Evolutionary conservation across 2,888 invertebrate species (phyloP), one percentile per base, ranked within the genome.

Genomic region (Ommatoiulus sabulosus): DNA sequence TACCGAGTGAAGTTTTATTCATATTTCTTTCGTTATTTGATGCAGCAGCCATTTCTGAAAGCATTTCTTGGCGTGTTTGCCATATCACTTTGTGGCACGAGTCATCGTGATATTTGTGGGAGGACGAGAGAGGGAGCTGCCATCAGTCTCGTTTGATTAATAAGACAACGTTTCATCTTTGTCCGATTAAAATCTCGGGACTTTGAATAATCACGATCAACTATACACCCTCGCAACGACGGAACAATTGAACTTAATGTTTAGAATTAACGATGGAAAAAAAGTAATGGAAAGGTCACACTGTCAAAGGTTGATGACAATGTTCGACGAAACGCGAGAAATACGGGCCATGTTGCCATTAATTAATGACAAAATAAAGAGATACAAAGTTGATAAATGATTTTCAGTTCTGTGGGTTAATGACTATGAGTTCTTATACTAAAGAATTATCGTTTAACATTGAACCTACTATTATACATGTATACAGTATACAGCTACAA

Each of bases 101-200:
- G 44, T 85, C 15, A 44, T 44, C 7, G 44, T 85, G 46, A 44
- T 7, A 44, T 44, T 84, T 12, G 84, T 44, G 35, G 84, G 44
- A 35, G 44, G 84, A 84, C 46, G 44, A 44, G 10, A 24, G 85
- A 20, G 85, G 44, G 85, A 24, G 84, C 15, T 10, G 10, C 8
- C 17, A 84, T 15, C 17, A 85, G 85, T 24, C 44, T 85, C 7
- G 6, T 44, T n/a, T 84, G 85, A 85, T 85, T 85, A 44, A 85
- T 85, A 85, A 85, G 85, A 85, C 85, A 85, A 20, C 85, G 44
- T 85, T 85, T 85, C 85, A 85, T 85, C 46, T 85, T 85, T 35
- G 85, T 46, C 46, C 44, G 85, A 85, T 85, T 72, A 85, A 85
- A 85, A 85, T 85, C 85, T 85, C 44, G 15, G 84, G 15, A 85